Conservation (phyloP, 2,113 vertebrate genomes). For the Heterotilapia buettikoferi region DNA sequence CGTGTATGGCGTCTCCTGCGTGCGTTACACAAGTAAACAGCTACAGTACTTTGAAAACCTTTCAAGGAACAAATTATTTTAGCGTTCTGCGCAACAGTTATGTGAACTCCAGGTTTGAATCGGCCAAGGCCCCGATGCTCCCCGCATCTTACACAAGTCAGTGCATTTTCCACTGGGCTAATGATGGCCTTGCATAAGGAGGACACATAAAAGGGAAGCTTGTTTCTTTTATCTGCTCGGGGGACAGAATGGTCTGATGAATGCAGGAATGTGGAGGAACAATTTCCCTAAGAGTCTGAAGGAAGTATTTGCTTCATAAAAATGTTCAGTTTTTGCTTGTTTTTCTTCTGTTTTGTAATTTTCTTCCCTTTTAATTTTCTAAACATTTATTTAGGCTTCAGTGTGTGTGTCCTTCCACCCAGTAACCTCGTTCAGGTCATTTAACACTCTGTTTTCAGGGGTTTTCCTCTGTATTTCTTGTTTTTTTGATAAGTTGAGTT, state of each 20-base stretch:
- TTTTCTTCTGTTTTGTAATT: background rate
- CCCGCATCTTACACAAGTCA: conserved; percentile 23
- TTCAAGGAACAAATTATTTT: background rate
- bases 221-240: conserved; percentile 55
- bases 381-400: background rate
- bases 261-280: conserved; percentile 44
- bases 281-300: background rate
- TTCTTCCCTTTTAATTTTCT: background rate
- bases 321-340: background rate
- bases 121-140: conserved; percentile 9
- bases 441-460: background rate
- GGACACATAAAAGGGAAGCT: conserved; percentile 52
- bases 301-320: background rate
- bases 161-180: conserved; percentile 37
- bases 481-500: background rate
- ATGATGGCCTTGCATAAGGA: conserved; percentile 56
- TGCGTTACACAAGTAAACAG: background rate
- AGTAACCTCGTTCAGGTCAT: background rate
- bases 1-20: background rate
- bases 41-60: background rate
- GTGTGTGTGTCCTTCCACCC: background rate
- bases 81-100: background rate
- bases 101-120: conserved; percentile 19
- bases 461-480: background rate
- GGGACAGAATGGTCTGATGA: conserved; percentile 23